Conservation (phyloP, 2,113 vertebrate genomes). For the Thalassoma bifasciatum region DNA sequence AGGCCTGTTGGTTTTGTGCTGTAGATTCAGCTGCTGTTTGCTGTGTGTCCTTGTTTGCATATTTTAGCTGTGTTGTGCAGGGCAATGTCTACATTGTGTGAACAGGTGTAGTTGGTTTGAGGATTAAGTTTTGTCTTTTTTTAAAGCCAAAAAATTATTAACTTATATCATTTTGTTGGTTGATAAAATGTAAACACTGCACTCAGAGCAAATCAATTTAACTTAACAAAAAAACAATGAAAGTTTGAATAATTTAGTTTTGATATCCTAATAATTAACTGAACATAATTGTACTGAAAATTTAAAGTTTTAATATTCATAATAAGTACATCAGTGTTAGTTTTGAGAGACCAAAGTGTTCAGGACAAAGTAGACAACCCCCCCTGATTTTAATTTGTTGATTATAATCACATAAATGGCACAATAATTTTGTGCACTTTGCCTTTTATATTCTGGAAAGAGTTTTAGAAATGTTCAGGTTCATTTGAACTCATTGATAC, state of each 20-base stretch:
- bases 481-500: background rate
- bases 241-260: conserved; percentile 5
- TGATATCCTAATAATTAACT: conserved; percentile 6
- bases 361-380: background rate
- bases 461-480: background rate
- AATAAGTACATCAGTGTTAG: background rate
- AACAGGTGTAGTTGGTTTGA: background rate
- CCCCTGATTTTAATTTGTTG: conserved; percentile 17
- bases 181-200: conserved; percentile 1
- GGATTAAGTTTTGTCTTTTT: conserved; percentile 38
- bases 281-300: conserved; percentile 9
- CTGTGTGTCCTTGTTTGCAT: conserved; percentile 19
- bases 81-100: background rate
- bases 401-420: conserved; percentile 4
- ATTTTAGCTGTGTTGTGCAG: background rate
- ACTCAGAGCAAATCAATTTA: conserved; percentile 17
- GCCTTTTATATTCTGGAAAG: conserved; percentile 5
- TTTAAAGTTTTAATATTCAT: conserved; percentile 30
- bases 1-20: conserved; percentile 59
- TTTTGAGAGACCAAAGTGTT: background rate
- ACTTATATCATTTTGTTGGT: background rate
- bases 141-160: background rate
- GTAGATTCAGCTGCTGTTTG: conserved; percentile 47
- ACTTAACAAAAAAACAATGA: conserved; percentile 3
- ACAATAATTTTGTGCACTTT: conserved; percentile 22